phyloP scores from a whole-genome alignment of 1,140 invertebrate genomes.

The Magallana ariakensis region DNA sequence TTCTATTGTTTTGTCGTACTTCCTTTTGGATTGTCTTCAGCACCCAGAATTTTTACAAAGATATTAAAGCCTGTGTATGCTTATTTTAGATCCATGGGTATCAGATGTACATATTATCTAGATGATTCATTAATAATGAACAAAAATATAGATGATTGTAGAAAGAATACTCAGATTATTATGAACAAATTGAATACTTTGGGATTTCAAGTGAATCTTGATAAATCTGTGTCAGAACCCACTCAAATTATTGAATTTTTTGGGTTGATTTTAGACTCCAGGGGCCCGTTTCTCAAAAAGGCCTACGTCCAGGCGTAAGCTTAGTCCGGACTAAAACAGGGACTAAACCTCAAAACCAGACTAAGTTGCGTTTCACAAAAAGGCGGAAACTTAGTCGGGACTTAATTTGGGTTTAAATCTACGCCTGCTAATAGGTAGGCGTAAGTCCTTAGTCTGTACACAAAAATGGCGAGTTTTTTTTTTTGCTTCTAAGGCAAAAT shows the following conservation, averaged over 20 bases:
- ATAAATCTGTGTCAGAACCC: constrained; percentile 33
- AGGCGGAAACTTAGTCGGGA: too few relatives aligned
- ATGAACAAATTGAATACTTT: background rate
- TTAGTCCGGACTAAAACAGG: too few relatives aligned
- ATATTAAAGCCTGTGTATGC: constrained; percentile 43
- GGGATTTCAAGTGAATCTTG: constrained; percentile 15
- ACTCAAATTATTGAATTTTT: constrained; percentile 7
- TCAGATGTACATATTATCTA: background rate
- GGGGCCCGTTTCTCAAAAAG: too few relatives aligned
- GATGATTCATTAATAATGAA: constrained; percentile 7
- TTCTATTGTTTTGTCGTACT: constrained; percentile 46
- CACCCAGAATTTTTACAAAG: constrained; percentile 50
- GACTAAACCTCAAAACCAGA: too few relatives aligned
- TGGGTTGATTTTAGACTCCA: background rate
- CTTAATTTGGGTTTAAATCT: too few relatives aligned
- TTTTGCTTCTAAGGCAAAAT: too few relatives aligned
- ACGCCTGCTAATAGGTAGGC: too few relatives aligned
- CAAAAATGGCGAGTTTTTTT: too few relatives aligned
- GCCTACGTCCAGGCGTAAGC: too few relatives aligned
- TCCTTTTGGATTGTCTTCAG: constrained; percentile 48
- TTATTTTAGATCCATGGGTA: constrained; percentile 37
- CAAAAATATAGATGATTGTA: background rate
- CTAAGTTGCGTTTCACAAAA: too few relatives aligned
- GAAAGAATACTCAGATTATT: background rate
- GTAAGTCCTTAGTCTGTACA: too few relatives aligned